Percentiles rank a stretch among this genome's conserved stretches.
Evolutionary conservation across 1,140 invertebrate species (phyloP).

Genomic region (Lordiphosa stackelbergi): DNA sequence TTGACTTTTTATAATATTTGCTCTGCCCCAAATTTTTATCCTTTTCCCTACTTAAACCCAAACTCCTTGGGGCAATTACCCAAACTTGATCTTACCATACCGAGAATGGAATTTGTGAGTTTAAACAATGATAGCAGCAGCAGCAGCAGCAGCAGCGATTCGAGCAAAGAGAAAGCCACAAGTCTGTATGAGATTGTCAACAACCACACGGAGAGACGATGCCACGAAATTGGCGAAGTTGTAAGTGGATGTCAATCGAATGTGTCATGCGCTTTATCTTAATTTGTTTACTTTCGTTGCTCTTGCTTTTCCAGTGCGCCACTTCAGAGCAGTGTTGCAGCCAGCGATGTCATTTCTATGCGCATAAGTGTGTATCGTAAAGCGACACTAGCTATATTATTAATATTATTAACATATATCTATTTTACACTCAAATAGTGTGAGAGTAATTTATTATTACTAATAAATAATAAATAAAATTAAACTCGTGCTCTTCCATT

Average conservation of each 20-base stretch:
- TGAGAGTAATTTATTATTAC: too few relatives aligned
- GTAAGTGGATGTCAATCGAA: slow-evolving; percentile 29
- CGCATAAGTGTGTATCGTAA: slow-evolving; percentile 61
- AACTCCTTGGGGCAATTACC: slow-evolving; percentile 1
- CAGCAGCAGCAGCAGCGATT: background rate
- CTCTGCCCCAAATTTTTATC: background rate
- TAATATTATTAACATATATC: too few relatives aligned
- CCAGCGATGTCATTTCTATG: slow-evolving; percentile 57
- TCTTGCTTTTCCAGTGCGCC: slow-evolving; percentile 46
- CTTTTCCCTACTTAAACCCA: slow-evolving; percentile 1
- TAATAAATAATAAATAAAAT: too few relatives aligned
- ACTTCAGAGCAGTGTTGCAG: slow-evolving; percentile 55
- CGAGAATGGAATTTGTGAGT: slow-evolving; percentile 4
- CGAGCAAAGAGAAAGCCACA: slow-evolving; percentile 24
- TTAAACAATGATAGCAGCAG: slow-evolving; percentile 5
- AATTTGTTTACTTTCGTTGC: slow-evolving; percentile 5
- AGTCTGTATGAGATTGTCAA: background rate
- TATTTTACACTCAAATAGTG: too few relatives aligned
- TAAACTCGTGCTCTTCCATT: too few relatives aligned
- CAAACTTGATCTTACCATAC: background rate
- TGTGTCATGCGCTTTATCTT: background rate
- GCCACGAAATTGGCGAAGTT: slow-evolving; percentile 41
- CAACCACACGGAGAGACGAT: background rate
- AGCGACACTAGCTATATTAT: too few relatives aligned
- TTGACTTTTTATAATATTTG: slow-evolving; percentile 1